Evolutionary conservation across 2,888 invertebrate species (phyloP).

Genomic region (Drosophila cognata): DNA sequence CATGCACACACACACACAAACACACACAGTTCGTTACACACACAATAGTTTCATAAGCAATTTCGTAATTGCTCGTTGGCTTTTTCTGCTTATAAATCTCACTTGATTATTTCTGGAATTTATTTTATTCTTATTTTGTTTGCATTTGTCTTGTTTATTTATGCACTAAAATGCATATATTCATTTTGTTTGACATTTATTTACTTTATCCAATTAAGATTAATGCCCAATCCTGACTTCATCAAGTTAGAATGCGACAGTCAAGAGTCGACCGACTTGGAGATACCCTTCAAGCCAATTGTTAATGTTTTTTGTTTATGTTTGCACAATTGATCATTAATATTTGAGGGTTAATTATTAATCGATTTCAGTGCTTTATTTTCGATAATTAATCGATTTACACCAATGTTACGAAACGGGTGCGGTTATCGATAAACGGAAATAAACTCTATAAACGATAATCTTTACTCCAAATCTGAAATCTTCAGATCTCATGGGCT

Average conservation of each 20-base stretch:
- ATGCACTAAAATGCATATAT: slow-evolving; percentile 19
- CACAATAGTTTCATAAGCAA: slow-evolving; percentile 29
- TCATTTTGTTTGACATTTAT: slow-evolving; percentile 16
- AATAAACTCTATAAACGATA: background rate
- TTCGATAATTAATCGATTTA: background rate
- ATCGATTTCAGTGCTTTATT: background rate
- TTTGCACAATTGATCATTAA: background rate
- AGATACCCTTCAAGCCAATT: background rate
- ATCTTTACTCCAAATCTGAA: background rate
- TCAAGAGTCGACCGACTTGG: background rate
- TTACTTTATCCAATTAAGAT: slow-evolving; percentile 21
- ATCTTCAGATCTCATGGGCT: background rate
- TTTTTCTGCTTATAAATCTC: slow-evolving; percentile 1
- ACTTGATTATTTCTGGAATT: slow-evolving; percentile 15
- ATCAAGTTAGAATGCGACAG: background rate
- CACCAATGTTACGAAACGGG: background rate
- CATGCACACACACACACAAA: slow-evolving; percentile 25
- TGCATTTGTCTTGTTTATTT: slow-evolving; percentile 13
- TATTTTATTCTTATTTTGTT: background rate
- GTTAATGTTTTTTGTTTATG: background rate
- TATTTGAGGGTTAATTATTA: background rate
- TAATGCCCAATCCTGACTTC: background rate
- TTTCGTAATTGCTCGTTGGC: slow-evolving; percentile 40
- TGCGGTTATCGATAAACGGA: background rate
- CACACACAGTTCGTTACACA: background rate